phyloP scores from a whole-genome alignment of 2,888 invertebrate genomes.

The Drosophila fungiperda region DNA sequence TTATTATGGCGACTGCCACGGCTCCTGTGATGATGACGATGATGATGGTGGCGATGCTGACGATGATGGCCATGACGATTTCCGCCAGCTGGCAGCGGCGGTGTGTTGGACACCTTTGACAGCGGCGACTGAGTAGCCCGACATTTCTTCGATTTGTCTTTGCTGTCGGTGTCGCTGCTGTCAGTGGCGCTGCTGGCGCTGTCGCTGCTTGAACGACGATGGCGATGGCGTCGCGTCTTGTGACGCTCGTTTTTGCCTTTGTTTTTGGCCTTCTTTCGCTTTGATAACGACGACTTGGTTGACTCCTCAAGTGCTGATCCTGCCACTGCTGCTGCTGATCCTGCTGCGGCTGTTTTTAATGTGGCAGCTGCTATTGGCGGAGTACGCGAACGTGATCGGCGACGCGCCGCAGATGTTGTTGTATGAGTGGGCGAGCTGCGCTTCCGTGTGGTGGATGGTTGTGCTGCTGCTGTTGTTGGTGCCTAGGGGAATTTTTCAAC shows the following conservation, averaged over 20 bases:
- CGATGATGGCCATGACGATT: constrained; percentile 36
- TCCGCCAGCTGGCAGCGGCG: constrained; percentile 19
- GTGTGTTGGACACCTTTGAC: constrained; percentile 25
- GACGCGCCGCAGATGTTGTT: constrained; percentile 5
- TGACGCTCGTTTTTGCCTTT: constrained; percentile 36
- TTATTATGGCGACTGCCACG: constrained; percentile 41
- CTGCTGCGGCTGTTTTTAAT: constrained; percentile 17
- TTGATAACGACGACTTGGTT: constrained; percentile 22
- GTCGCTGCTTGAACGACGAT: constrained; percentile 48
- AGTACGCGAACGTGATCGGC: constrained; percentile 40
- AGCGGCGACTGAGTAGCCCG: constrained; percentile 23
- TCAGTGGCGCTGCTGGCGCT: constrained; percentile 38
- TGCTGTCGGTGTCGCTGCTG: constrained; percentile 22
- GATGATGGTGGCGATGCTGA: constrained; percentile 35
- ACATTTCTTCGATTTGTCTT: constrained; percentile 37
- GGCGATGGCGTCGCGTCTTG: constrained; percentile 45
- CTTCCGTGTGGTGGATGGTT: constrained; percentile 20
- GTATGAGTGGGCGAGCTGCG: constrained; percentile 28
- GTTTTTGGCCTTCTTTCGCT: constrained; percentile 39
- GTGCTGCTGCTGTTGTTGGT: constrained; percentile 52
- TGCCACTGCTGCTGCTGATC: constrained; percentile 19
- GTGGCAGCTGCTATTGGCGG: constrained; percentile 1
- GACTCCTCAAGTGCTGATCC: constrained; percentile 19
- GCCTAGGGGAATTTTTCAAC: constrained; percentile 85
- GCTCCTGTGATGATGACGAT: constrained; percentile 46